Conservation (phyloP, 2,888 invertebrate species). For the Philereme transversata region DNA sequence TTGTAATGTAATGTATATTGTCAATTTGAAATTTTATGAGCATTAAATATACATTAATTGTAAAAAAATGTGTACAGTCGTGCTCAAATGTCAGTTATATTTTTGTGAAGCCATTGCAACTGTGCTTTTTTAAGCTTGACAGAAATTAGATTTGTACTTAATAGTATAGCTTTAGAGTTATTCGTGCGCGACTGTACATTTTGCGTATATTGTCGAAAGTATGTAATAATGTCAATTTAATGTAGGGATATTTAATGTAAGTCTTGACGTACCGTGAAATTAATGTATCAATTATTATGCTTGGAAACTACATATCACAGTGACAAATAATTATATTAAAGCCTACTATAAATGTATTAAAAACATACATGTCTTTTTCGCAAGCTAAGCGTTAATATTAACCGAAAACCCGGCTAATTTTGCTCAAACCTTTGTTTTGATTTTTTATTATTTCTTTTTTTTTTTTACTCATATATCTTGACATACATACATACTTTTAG, state of each 20-base stretch:
- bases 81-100: slow-evolving; percentile 63
- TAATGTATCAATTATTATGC: slow-evolving; percentile 61
- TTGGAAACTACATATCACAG: slow-evolving; percentile 74
- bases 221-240: slow-evolving; percentile 41
- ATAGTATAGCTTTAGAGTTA: slow-evolving; percentile 44
- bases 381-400: slow-evolving; percentile 20
- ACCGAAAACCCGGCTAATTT: slow-evolving; percentile 37
- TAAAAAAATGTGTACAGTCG: slow-evolving; percentile 57
- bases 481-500: slow-evolving; percentile 26
- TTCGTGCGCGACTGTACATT: slow-evolving; percentile 63
- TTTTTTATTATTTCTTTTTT: slow-evolving; percentile 32
- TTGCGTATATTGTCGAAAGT: slow-evolving; percentile 52
- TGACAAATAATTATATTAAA: slow-evolving; percentile 71
- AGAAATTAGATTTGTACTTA: slow-evolving; percentile 59
- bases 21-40: slow-evolving; percentile 57
- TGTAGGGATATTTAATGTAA: slow-evolving; percentile 31
- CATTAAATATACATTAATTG: slow-evolving; percentile 38
- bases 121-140: slow-evolving; percentile 57
- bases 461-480: slow-evolving; percentile 39
- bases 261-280: slow-evolving; percentile 33
- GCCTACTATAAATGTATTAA: slow-evolving; percentile 10
- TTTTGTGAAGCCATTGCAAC: slow-evolving; percentile 47
- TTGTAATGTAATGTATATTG: slow-evolving; percentile 37
- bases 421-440: slow-evolving; percentile 46
- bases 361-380: slow-evolving; percentile 51